Evolutionary conservation across 2,888 invertebrate species (phyloP), one percentile per base, ranked within the genome.

Genomic region (Allacma fusca): DNA sequence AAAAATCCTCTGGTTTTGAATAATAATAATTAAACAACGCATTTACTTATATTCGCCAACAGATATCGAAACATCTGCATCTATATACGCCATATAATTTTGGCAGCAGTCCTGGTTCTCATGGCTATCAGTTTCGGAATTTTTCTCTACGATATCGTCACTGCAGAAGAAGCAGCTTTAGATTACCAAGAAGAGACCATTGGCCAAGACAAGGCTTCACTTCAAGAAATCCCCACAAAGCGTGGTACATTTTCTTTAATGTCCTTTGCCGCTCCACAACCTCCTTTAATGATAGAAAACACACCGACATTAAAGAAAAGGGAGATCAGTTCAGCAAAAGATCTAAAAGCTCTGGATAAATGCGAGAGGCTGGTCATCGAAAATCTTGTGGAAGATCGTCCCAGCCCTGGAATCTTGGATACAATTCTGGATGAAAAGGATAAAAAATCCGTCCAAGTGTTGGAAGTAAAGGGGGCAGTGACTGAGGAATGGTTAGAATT

Each of bases 401-500:
- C 50, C 1, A 5, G 7, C 50, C 2, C 2, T 1, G 16, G 50
- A 12, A 50, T 4, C 1, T 13, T 1, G 50, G 16, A 50, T 2
- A 50, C 50, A 19, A 50, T 7, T 34, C 9, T 34, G 34, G 9
- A 34, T 34, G 34, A 34, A 34, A 34, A 7, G 34, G 34, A 34
- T 34, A 16, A 5, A n/a, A 50, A 13, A 16, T 1, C 19, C 5
- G 50, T 50, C 16, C 1, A 50, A n/a, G 16, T 1, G 2, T 50
- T 50, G n/a, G 50, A 2, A 19, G n/a, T 50, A 2, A 16, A 50
- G 16, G 50, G 50, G 50, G 19, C 50, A 9, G n/a, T 50, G 1
- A 50, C 50, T n/a, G 50, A 50, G 50, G 50, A 50, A 16, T 50
- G 50, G 50, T 19, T 50, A n/a, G 19, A 50, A 50, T 50, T 50